Evolutionary conservation across 2,888 invertebrate species (phyloP).

Genomic region (Patella caerulea): DNA sequence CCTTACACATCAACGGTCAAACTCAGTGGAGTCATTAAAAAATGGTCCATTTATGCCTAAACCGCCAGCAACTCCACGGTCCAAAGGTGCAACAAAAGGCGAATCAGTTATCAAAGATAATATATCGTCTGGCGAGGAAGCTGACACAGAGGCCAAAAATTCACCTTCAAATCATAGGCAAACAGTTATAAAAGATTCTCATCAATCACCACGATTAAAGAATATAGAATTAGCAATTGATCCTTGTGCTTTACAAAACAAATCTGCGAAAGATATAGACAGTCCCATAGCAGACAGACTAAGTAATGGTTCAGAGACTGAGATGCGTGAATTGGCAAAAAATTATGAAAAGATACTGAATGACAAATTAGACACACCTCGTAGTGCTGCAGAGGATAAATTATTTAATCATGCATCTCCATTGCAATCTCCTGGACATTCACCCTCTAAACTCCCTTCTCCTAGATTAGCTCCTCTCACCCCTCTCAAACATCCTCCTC

Average conservation of each 20-base stretch:
- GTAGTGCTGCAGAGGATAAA: slow-evolving; percentile 32
- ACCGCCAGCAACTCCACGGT: slow-evolving; percentile 55
- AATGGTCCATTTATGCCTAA: slow-evolving; percentile 58
- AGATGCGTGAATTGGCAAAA: slow-evolving; percentile 18
- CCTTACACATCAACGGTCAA: slow-evolving; percentile 50
- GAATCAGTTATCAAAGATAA: slow-evolving; percentile 53
- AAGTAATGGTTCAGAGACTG: slow-evolving; percentile 22
- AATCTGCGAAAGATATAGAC: no score
- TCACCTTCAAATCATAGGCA: slow-evolving; percentile 24
- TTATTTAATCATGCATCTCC: slow-evolving; percentile 23
- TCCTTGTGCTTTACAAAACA: neutral
- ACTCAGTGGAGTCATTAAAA: slow-evolving; percentile 52
- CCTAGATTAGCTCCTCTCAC: slow-evolving; percentile 47
- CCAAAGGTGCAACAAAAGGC: slow-evolving; percentile 40
- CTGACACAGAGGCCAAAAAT: slow-evolving; percentile 36
- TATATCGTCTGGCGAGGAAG: slow-evolving; percentile 55
- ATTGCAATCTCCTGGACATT: neutral
- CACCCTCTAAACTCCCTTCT: slow-evolving; percentile 37
- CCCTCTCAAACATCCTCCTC: slow-evolving; percentile 48
- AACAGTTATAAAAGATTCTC: slow-evolving; percentile 38
- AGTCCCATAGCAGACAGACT: neutral
- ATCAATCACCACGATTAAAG: slow-evolving; percentile 8
- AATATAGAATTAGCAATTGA: neutral
- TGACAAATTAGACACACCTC: slow-evolving; percentile 12
- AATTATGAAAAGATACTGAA: slow-evolving; percentile 19